A percentile compares a stretch with the other conserved stretches of the same genome.
phyloP scores from a whole-genome alignment of 2,888 invertebrate species.

The Enoplolaimus lenunculus region DNA sequence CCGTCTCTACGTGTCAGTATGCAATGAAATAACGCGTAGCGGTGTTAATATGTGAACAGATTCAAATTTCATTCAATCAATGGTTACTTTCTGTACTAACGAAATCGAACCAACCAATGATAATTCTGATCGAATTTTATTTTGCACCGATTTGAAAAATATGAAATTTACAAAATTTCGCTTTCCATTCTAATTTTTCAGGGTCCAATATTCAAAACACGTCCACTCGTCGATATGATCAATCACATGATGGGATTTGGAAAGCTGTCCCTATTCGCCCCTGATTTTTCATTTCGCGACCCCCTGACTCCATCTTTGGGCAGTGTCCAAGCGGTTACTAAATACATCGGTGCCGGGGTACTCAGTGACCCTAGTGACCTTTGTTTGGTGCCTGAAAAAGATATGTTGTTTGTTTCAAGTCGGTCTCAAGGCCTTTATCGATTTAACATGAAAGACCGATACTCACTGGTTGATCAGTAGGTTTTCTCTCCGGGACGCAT shows the following conservation, averaged over 20 bases:
- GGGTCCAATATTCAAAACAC: constrained; percentile 21
- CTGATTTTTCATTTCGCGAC: constrained; percentile 6
- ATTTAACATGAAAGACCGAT: constrained; percentile 9
- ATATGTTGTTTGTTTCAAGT: constrained; percentile 20
- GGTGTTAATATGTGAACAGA: too few relatives aligned
- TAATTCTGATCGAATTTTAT: too few relatives aligned
- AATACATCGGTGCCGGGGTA: constrained; percentile 21
- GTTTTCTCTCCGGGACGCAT: too few relatives aligned
- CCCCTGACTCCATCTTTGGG: too few relatives aligned
- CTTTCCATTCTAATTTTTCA: background rate
- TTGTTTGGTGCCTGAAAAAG: constrained; percentile 17
- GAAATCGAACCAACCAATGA: too few relatives aligned
- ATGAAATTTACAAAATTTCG: too few relatives aligned
- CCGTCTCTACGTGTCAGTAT: too few relatives aligned
- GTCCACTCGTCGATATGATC: constrained; percentile 18
- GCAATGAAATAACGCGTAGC: too few relatives aligned
- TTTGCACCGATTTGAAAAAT: too few relatives aligned
- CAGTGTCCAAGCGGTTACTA: constrained; percentile 5
- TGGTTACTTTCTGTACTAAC: too few relatives aligned
- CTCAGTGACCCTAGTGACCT: constrained; percentile 22
- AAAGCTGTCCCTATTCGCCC: constrained; percentile 16
- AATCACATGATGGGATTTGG: constrained; percentile 6
- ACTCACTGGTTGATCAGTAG: background rate
- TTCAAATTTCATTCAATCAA: too few relatives aligned
- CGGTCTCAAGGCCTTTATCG: constrained; percentile 10